A percentile compares a stretch with the other conserved stretches of the same genome.
Evolutionary conservation across 1,140 invertebrate species (phyloP).

Genomic region (Brachionus manjavacas): DNA sequence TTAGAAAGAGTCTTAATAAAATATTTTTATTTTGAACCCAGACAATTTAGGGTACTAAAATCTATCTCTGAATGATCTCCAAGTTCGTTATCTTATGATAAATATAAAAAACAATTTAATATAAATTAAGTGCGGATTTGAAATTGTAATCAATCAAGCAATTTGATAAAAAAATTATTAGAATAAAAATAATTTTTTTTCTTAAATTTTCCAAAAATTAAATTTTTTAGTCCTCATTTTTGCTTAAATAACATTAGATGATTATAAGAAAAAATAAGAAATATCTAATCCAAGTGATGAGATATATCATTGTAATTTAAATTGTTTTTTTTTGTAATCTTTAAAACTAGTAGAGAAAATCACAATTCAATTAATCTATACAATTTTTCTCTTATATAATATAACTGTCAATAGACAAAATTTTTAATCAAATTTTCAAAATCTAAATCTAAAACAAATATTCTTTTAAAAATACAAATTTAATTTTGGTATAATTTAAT

Average conservation of each 20-base stretch:
- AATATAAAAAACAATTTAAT: not conserved
- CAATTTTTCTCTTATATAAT: not conserved
- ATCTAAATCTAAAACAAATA: not conserved
- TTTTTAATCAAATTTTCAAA: not conserved
- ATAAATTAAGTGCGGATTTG: not conserved
- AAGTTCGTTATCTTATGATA: not conserved
- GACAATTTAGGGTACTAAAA: not conserved
- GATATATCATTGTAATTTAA: not conserved
- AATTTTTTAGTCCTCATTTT: not conserved
- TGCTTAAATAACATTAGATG: not conserved
- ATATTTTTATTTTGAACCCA: not conserved
- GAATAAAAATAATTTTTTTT: too few species aligned
- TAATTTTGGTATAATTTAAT: not conserved
- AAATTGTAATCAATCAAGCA: not conserved
- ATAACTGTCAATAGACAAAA: not conserved
- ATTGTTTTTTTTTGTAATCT: not conserved
- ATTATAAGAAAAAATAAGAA: not conserved
- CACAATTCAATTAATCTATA: not conserved
- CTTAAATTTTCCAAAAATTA: not conserved
- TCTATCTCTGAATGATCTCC: not conserved
- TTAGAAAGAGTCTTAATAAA: not conserved
- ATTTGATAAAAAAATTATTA: not conserved
- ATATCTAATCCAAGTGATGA: not conserved
- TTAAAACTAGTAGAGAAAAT: not conserved
- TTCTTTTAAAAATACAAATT: not conserved